These are phyloP conservation scores for Rhynchonycteris naso DNA, from an alignment of 2,797 vertebrate species.

Conservation along the genomic window DNA sequence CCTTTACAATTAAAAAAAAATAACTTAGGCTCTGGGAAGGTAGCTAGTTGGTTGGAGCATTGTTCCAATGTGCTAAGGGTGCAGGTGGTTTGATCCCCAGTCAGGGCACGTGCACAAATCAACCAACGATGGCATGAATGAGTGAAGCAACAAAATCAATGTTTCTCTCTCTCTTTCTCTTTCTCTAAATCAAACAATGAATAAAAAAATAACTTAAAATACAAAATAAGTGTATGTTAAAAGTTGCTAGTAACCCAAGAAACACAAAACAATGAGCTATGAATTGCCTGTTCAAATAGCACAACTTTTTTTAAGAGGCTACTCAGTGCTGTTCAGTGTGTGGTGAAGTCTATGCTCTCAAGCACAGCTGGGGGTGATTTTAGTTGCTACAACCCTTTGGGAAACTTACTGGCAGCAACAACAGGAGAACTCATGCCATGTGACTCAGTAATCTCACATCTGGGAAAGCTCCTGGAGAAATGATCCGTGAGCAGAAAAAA, in stretches of 20 bases:
- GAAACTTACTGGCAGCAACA: not conserved
- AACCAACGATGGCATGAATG: too few relatives aligned
- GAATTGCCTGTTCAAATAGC: not conserved
- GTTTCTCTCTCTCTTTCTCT: too few relatives aligned
- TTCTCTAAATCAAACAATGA: too few relatives aligned
- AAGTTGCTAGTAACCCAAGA: not conserved
- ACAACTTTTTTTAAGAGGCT: not conserved
- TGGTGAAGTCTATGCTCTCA: not conserved
- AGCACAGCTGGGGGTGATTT: not conserved
- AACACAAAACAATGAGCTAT: not conserved
- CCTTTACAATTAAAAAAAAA: not conserved
- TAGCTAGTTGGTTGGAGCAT: too few relatives aligned
- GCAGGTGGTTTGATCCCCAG: too few relatives aligned
- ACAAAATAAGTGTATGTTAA: not conserved
- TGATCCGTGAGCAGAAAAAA: not conserved
- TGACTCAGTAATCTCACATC: not conserved
- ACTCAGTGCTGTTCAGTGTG: not conserved
- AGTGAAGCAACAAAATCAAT: too few relatives aligned
- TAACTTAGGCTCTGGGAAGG: too few relatives aligned
- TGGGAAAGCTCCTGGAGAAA: not conserved
- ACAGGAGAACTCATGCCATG: not conserved
- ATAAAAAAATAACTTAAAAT: slow-evolving; percentile 31
- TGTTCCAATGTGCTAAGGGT: too few relatives aligned
- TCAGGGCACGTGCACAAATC: too few relatives aligned
- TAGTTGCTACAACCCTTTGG: not conserved